phyloP scores from a whole-genome alignment of 2,797 vertebrate genomes.

The Enteromius paludinosus region DNA sequence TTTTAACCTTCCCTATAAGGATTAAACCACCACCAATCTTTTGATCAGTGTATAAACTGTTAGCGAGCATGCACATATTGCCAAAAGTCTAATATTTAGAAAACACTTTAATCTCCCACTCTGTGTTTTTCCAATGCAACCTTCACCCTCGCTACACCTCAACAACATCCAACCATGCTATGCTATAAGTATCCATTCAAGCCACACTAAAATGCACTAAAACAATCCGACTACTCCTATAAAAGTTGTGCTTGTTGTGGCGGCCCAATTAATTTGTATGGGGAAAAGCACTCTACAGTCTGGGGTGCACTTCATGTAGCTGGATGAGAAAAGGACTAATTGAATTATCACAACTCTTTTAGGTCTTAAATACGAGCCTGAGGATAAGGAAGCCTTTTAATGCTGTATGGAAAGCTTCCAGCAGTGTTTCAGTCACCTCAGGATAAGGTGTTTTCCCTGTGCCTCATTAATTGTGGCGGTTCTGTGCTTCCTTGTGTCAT shows the following conservation, averaged over 20 bases:
- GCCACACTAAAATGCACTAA: neutral
- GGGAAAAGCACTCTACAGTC: slow-evolving; percentile 49
- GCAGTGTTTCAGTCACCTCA: slow-evolving; percentile 40
- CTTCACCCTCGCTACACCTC: neutral
- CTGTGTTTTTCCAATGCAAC: neutral
- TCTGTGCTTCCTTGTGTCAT: slow-evolving; percentile 51
- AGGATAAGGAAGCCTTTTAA: slow-evolving; percentile 45
- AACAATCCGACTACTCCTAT: slow-evolving; percentile 38
- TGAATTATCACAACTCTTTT: slow-evolving; percentile 51
- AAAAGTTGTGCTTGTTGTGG: slow-evolving; percentile 49
- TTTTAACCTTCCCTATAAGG: neutral
- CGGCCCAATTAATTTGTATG: slow-evolving; percentile 53
- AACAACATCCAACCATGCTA: slow-evolving; percentile 20
- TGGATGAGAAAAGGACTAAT: slow-evolving; percentile 58
- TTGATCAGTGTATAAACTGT: neutral
- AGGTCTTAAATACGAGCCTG: slow-evolving; percentile 30
- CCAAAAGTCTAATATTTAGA: slow-evolving; percentile 32
- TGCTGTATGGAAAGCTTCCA: slow-evolving; percentile 21
- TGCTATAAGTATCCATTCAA: slow-evolving; percentile 28
- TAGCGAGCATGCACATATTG: neutral
- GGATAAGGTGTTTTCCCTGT: slow-evolving; percentile 55
- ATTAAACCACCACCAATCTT: neutral
- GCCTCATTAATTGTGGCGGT: slow-evolving; percentile 63
- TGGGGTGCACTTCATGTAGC: slow-evolving; percentile 46
- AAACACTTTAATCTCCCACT: slow-evolving; percentile 23